Conservation (phyloP, 2,797 vertebrate species). For the Peromyscus melanophrys region DNA sequence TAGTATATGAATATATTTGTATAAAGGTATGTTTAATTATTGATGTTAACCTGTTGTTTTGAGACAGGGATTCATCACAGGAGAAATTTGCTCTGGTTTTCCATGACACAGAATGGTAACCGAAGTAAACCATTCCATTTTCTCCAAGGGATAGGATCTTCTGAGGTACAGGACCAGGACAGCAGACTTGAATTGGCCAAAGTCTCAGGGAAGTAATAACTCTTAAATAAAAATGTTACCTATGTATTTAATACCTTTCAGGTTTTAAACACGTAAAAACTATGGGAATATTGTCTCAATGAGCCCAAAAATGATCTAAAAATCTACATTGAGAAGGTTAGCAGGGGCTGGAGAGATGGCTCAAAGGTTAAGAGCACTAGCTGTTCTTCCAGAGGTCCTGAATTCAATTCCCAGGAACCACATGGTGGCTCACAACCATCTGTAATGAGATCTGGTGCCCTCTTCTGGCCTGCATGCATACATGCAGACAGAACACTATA, state of each 20-base stretch:
- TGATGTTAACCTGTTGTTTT: neutral
- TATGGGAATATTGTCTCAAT: neutral
- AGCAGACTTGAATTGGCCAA: neutral
- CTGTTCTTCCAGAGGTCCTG: no score
- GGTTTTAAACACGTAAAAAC: neutral
- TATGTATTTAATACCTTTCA: neutral
- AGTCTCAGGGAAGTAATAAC: neutral
- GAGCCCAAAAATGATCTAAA: neutral
- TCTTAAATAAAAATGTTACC: neutral
- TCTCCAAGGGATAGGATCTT: neutral
- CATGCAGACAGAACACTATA: no score
- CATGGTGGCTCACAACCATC: no score
- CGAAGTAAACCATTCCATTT: neutral
- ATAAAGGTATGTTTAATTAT: neutral
- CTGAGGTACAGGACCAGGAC: neutral
- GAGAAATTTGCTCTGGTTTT: neutral
- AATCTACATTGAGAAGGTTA: neutral
- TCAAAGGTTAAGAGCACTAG: no score
- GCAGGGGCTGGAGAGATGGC: no score
- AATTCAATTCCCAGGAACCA: no score
- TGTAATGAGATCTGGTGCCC: no score
- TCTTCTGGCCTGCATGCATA: no score
- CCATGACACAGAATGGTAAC: neutral
- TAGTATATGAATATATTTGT: neutral
- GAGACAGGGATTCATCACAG: neutral